phyloP scores from a whole-genome alignment of 2,113 vertebrate species.

The Acinonyx jubatus region DNA sequence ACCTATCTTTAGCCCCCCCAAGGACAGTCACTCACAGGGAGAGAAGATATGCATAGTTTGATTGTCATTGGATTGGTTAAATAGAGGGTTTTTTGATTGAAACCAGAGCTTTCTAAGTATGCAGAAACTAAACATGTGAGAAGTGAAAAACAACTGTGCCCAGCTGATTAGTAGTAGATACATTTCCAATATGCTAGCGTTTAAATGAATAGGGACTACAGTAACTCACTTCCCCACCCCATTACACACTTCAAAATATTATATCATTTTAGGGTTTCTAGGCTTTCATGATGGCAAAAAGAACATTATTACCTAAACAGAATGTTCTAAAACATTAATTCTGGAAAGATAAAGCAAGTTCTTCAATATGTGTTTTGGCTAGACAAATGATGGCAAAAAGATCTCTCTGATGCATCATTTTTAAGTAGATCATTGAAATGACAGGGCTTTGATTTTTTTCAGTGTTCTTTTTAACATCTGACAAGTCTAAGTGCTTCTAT shows the following conservation, averaged over 20 bases:
- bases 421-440: slow-evolving; percentile 45
- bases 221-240: no score
- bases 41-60: neutral
- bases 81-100: neutral
- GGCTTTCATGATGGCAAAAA: neutral
- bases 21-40: neutral
- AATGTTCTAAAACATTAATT: neutral
- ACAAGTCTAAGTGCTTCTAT: slow-evolving; percentile 85
- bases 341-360: neutral
- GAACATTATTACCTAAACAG: neutral
- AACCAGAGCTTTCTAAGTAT: neutral
- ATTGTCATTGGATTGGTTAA: neutral
- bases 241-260: neutral
- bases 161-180: neutral
- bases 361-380: neutral
- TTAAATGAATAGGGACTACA: neutral
- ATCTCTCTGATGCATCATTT: neutral
- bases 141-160: neutral
- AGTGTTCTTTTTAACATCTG: slow-evolving; percentile 76
- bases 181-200: neutral
- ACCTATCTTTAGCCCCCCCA: neutral
- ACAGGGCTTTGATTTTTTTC: slow-evolving; percentile 57
- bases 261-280: neutral
- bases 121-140: neutral
- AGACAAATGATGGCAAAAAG: neutral